Evolutionary conservation across 2,888 invertebrate species (phyloP), one percentile per base, ranked within the genome.

Genomic region (Cheilosia scutellata): DNA sequence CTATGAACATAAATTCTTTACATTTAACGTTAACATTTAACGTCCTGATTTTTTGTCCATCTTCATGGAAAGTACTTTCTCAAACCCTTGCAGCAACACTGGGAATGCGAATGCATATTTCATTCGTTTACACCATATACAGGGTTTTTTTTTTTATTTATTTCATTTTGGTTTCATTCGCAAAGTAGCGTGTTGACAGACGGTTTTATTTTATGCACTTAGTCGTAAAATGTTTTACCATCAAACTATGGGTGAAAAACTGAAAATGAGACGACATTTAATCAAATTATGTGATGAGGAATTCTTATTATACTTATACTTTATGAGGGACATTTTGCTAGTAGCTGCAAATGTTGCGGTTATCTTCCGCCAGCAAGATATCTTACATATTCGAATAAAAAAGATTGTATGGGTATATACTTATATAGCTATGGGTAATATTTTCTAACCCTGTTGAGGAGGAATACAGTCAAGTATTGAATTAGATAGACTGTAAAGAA

Each of bases 271-370:
- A 60, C n/a, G 27, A 60, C 60, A 42, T 60, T 42, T 42, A 42
- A 60, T 60, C 42, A 60, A 25, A 60, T 42, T 42, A 42, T 42
- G 60, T 60, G 60, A 60, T 60, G 60, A 25, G 42, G 27, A 42
- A 42, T 60, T 40, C 25, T 60, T 42, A 60, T 42, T 40, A 42
- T 44, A 20, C 27, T 27, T 27, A 37, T 60, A 42, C 40, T 60
- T 27, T 42, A 60, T 40, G 60, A 60, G 9, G 58, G 37, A n/a
- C 25, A 58, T 25, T 49, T 25, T 49, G 11, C 49, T 49, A 37
- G n/a, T 37, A 37, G 57, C 9, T 16, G 27, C 25, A 37, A 25
- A 40, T 13, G 5, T 58, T 58, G 58, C 6, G 40, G 58, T 58
- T 58, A 25, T 20, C 16, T 27, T 20, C 27, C 9, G 7, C 37